A percentile compares a stretch with the other conserved stretches of the same genome.
phyloP scores from a whole-genome alignment of 2,888 invertebrate genomes.

The Stenurella melanura region DNA sequence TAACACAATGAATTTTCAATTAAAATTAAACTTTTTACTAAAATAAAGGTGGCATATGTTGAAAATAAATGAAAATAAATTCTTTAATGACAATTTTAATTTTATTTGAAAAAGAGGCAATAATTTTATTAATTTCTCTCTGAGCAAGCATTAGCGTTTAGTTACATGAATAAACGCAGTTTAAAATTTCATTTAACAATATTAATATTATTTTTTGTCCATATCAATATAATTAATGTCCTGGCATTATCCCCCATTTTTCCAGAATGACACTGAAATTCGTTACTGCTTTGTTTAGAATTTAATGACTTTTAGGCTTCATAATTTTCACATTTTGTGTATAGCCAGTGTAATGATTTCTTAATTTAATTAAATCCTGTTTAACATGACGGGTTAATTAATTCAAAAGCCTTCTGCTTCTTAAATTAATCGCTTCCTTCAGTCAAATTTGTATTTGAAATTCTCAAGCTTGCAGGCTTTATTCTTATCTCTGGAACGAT shows the following conservation, averaged over 20 bases:
- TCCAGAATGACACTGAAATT: neutral
- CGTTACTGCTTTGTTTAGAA: slow-evolving; percentile 11
- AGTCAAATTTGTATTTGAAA: slow-evolving; percentile 18
- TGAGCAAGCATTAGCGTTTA: neutral
- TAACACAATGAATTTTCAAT: too few relatives aligned
- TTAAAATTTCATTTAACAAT: neutral
- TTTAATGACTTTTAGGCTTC: slow-evolving; percentile 24
- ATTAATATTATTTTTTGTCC: neutral
- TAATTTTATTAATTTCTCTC: too few relatives aligned
- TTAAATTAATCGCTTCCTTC: slow-evolving; percentile 22
- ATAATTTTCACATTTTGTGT: slow-evolving; percentile 22
- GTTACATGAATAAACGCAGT: neutral
- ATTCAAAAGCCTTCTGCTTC: slow-evolving; percentile 29
- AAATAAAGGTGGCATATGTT: too few relatives aligned
- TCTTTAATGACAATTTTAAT: too few relatives aligned
- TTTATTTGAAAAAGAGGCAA: too few relatives aligned
- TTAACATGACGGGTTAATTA: slow-evolving; percentile 34
- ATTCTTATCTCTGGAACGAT: neutral
- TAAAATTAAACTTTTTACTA: too few relatives aligned
- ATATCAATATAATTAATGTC: neutral
- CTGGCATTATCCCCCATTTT: neutral
- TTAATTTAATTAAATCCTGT: slow-evolving; percentile 26
- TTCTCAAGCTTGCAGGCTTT: neutral
- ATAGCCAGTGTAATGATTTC: slow-evolving; percentile 19
- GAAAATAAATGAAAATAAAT: too few relatives aligned